phyloP scores from a whole-genome alignment of 2,888 invertebrate genomes.

The Drosophila mettleri region DNA sequence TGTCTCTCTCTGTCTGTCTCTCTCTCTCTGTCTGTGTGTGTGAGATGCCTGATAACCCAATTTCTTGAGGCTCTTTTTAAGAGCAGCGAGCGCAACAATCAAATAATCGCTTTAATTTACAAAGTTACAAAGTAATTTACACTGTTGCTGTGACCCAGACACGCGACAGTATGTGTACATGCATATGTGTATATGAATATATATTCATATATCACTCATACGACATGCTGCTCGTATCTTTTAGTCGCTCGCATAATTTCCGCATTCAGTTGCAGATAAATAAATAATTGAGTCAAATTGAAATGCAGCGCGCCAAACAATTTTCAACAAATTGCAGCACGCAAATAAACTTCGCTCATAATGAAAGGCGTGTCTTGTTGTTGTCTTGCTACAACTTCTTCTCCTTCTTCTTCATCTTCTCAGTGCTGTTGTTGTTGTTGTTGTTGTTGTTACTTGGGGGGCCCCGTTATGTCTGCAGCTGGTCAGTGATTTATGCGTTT shows the following conservation, averaged over 20 bases:
- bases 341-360: slow-evolving; percentile 74
- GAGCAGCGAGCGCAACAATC: slow-evolving; percentile 39
- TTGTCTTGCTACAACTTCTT: slow-evolving; percentile 8
- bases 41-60: slow-evolving; percentile 76
- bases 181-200: background rate
- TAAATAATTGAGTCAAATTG: slow-evolving; percentile 81
- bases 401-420: slow-evolving; percentile 10
- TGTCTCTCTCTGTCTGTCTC: background rate
- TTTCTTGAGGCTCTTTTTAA: slow-evolving; percentile 53
- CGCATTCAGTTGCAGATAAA: slow-evolving; percentile 81
- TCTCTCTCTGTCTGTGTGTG: background rate
- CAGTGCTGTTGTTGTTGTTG: slow-evolving; percentile 29
- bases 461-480: slow-evolving; percentile 69
- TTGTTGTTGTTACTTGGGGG: slow-evolving; percentile 45
- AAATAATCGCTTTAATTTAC: slow-evolving; percentile 70
- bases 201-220: slow-evolving; percentile 47
- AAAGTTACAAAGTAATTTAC: slow-evolving; percentile 18
- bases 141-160: slow-evolving; percentile 36
- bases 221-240: slow-evolving; percentile 66
- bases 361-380: slow-evolving; percentile 51
- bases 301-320: slow-evolving; percentile 81
- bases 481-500: slow-evolving; percentile 70
- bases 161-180: slow-evolving; percentile 4
- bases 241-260: slow-evolving; percentile 70
- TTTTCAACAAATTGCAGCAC: slow-evolving; percentile 63